These are phyloP conservation scores for Gymnocephalus cernua DNA, from an alignment of 2,113 vertebrate species.

Conservation along the genomic window DNA sequence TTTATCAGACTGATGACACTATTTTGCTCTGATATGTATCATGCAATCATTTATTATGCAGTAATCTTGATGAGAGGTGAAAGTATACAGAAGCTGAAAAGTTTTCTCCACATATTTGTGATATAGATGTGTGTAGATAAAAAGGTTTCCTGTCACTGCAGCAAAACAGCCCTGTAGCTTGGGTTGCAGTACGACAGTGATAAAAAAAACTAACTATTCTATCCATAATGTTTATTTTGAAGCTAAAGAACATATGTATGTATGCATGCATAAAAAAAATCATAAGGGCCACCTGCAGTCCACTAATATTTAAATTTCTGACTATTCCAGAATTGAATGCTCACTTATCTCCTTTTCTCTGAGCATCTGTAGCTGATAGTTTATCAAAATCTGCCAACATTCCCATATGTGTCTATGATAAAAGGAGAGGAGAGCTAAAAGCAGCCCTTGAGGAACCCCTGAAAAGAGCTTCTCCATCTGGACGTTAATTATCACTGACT, in stretches of 20 bases:
- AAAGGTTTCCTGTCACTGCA: background rate
- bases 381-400: conserved; percentile 34
- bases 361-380: conserved; percentile 10
- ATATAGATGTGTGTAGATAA: background rate
- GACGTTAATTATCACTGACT: conserved; percentile 44
- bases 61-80: background rate
- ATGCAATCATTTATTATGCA: background rate
- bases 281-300: conserved; percentile 8
- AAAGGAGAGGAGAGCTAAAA: conserved; percentile 14
- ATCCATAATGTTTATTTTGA: background rate
- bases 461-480: conserved; percentile 50
- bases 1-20: conserved; percentile 33
- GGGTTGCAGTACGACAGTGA: background rate
- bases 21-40: conserved; percentile 14
- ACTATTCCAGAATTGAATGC: conserved; percentile 2
- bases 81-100: background rate
- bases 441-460: conserved; percentile 26
- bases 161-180: background rate
- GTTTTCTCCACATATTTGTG: background rate
- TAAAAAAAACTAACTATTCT: background rate
- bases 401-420: conserved; percentile 28
- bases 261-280: background rate
- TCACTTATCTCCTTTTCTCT: background rate
- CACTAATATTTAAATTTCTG: conserved; percentile 8
- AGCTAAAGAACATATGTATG: background rate